A percentile compares a stretch with the other conserved stretches of the same genome.
Conservation (phyloP, 2,113 vertebrate species). For the Cyphomyrus plagiostoma region DNA sequence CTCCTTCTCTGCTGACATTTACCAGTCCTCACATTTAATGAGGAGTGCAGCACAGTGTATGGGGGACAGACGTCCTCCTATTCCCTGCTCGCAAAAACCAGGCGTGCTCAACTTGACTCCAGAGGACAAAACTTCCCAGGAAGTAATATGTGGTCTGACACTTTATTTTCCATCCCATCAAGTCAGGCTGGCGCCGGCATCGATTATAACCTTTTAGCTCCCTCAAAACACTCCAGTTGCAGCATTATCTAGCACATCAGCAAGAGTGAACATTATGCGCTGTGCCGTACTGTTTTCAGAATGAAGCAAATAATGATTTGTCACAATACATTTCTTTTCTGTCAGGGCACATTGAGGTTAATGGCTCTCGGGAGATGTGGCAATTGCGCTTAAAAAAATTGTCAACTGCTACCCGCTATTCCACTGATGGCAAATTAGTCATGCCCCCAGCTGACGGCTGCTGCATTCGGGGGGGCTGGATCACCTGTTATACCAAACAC, state of each 20-base stretch:
- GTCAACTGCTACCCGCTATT: background rate
- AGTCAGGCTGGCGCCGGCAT: slow-evolving; percentile 14
- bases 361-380: slow-evolving; percentile 9
- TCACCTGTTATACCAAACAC: slow-evolving; percentile 13
- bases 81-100: slow-evolving; percentile 11
- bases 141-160: slow-evolving; percentile 22
- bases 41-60: background rate
- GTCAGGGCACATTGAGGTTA: slow-evolving; percentile 19
- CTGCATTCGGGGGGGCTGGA: background rate
- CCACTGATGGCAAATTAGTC: slow-evolving; percentile 21
- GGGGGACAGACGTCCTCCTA: slow-evolving; percentile 14
- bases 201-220: slow-evolving; percentile 22
- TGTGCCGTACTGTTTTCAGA: slow-evolving; percentile 12
- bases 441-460: background rate
- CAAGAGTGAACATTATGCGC: slow-evolving; percentile 11
- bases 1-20: slow-evolving; percentile 18
- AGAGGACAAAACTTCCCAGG: slow-evolving; percentile 6
- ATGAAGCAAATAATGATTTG: slow-evolving; percentile 17
- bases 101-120: slow-evolving; percentile 7
- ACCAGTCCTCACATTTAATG: slow-evolving; percentile 13
- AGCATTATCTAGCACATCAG: background rate
- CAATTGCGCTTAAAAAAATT: slow-evolving; percentile 4
- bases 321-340: slow-evolving; percentile 14
- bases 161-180: slow-evolving; percentile 24
- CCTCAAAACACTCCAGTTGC: slow-evolving; percentile 3